Evolutionary conservation across 1,140 invertebrate species (phyloP), one percentile per base, ranked within the genome.

Genomic region (Trichonephila clavipes): DNA sequence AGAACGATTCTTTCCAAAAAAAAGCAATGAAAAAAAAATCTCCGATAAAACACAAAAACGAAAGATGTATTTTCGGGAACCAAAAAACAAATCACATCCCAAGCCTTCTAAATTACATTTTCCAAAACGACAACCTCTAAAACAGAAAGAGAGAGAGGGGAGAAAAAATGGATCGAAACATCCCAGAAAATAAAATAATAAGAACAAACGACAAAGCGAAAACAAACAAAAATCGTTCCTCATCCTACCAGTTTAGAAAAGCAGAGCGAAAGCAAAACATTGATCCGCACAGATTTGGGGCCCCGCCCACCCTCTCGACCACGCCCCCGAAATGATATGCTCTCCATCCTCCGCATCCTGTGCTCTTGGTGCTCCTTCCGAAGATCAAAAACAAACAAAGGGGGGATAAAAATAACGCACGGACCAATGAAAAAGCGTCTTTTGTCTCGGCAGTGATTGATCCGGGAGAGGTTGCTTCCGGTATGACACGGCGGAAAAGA

Each of bases 401-500:
- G 21, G 21, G 72, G 66, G 66, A 51, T 28, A 90, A 85, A 58
- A 81, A 90, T 64, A 92, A 92, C 28, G 62, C n/a, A 12, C 24
- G 34, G 77, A 66, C 90, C 90, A 92, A 92, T 92, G 81, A 92
- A 92, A 92, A 92, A 66, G 62, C 81, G 59, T 51, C 77, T 66
- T 85, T 92, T 62, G 77, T 51, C 51, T 82, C 61, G 66, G 88
- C 58, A 59, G 88, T 90, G 88, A 90, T 90, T 90, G 88, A 90
- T 90, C 88, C 69, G 44, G 12, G 66, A 58, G 61, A 72, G 87
- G 66, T 69, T 40, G 85, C 58, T 88, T 88, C 40, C 21, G 87
- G 64, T 19, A 10, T 24, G 58, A 19, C 16, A 51, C 34, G 81
- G 16, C 12, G 61, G n/a, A 61, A 34, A 83, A 34, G 66, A 69